Percentiles rank a stretch among this genome's conserved stretches.
Conservation (phyloP, 2,113 vertebrate genomes). For the Danionella cerebrum region DNA sequence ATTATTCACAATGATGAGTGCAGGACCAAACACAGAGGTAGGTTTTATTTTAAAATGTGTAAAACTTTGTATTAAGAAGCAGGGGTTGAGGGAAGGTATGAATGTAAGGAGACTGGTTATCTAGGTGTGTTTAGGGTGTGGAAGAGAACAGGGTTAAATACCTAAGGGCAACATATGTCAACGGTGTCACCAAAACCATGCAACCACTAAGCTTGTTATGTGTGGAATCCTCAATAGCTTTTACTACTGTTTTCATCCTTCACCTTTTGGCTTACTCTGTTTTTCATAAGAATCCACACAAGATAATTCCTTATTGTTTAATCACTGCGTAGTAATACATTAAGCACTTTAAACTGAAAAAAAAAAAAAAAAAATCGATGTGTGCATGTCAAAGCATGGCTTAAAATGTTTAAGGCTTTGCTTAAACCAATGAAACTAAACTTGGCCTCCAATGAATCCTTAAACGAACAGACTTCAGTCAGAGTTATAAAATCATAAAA, state of each 20-base stretch:
- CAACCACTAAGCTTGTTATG: constrained; percentile 2
- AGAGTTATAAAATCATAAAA: too few species aligned
- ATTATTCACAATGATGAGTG: not conserved
- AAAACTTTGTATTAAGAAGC: not conserved
- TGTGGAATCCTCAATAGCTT: not conserved
- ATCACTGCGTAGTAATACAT: not conserved
- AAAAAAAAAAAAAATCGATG: not conserved
- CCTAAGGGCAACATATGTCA: constrained; percentile 2
- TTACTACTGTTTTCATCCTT: not conserved
- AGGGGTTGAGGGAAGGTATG: not conserved
- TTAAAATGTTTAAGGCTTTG: not conserved
- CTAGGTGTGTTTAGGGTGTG: constrained; percentile 18
- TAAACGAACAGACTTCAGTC: too few species aligned
- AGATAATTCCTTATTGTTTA: not conserved
- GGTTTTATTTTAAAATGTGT: too few species aligned
- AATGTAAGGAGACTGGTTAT: not conserved
- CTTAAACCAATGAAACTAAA: too few species aligned
- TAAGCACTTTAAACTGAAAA: not conserved
- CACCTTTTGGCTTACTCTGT: not conserved
- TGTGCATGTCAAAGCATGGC: not conserved
- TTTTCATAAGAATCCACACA: not conserved
- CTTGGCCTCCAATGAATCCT: too few species aligned
- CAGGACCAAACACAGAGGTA: not conserved
- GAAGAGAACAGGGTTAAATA: not conserved
- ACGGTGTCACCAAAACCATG: not conserved